Evolutionary conservation across 2,888 invertebrate genomes (phyloP), one percentile per base, ranked within the genome.

Genomic region (Myopa testacea): DNA sequence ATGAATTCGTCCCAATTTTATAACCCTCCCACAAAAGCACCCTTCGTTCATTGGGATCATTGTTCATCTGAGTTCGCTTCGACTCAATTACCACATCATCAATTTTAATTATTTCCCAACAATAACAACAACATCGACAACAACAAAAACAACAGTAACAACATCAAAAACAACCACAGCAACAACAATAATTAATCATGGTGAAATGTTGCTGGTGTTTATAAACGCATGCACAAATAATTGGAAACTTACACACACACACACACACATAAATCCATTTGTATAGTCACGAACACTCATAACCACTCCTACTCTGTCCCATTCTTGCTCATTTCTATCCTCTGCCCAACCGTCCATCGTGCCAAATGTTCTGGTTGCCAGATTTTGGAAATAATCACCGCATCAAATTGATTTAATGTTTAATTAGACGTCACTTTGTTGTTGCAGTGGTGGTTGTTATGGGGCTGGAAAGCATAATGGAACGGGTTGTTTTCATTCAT

Each of bases 1-100:
- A 26, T 26, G 26, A 26, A 26, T 26, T 26, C 26, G 26, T 26
- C 26, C 26, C 26, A 26, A 26, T 19, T 37, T 70, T 70, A 34
- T 38, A 10, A 55, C 58, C 34, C 19, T 16, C 52, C 37, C 16
- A n/a, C 45, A 12, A 34, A 55, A 16, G 0, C 26, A n/a, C 37
- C 38, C 58, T 58, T 37, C 14, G 26, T 40, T n/a, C 50, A n/a
- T 37, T 60, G 19, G 19, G 45, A 8, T 45, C 10, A 45, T 10
- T 45, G 45, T 45, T 45, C 10, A 45, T 45, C 3, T 45, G 7
- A 45, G 45, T 45, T 60, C 12, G 72, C 26, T 60, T 34, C 52
- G 74, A 65, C 74, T 74, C 52, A 74, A 65, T 74, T 74, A 74
- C 74, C 62, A 65, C 74, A 74, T 74, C 65, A 65, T 74, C 63